Base-by-base conservation (phyloP, 1,140 invertebrate genomes). In the Diorhabda carinulata region DNA sequence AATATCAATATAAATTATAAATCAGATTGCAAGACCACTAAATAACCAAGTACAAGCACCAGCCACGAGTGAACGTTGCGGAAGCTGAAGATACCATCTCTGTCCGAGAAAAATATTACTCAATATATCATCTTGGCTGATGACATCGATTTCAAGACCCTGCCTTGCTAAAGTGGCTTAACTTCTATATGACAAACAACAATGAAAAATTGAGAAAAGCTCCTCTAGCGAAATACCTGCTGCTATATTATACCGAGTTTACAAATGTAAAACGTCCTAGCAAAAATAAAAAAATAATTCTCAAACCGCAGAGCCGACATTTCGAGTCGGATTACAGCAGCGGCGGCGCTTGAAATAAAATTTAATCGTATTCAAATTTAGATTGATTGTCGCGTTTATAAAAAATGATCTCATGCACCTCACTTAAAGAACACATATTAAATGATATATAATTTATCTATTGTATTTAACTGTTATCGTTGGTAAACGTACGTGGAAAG, bases 1-100 rank as follows among this genome's bases (percentile, higher is more conserved):
- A 52, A 52, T 52, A 52, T 52, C 47, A 52, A 52, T 52, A 52
- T 52, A 52, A 52, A 52, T 52, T 52, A 52, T 52, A 52, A 52
- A 52, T 52, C 47, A 52, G 47, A 52, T 52, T 52, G 47, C 47
- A 4, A n/a, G 47, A 6, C n/a, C 47, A 52, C 3, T 52, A 52
- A 52, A 52, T 52, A 52, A 52, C 47, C 6, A 52, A 6, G 47
- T 52, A 52, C 47, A 52, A 52, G 47, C 47, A n/a, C 47, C 6
- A 52, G 47, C 47, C n/a, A 52, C 47, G 47, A 52, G 47, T 8
- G 47, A n/a, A 52, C n/a, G 47, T 52, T 52, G 47, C 47, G 47
- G 47, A 52, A 52, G 47, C 47, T 52, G 6, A n/a, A 52, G 47
- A 52, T 52, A 52, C 47, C 47, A 52, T 52, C 47, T 52, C 47